Percentiles rank a stretch among this genome's conserved stretches.
Evolutionary conservation across 2,113 vertebrate genomes (phyloP).

Genomic region (Xerus inauris): DNA sequence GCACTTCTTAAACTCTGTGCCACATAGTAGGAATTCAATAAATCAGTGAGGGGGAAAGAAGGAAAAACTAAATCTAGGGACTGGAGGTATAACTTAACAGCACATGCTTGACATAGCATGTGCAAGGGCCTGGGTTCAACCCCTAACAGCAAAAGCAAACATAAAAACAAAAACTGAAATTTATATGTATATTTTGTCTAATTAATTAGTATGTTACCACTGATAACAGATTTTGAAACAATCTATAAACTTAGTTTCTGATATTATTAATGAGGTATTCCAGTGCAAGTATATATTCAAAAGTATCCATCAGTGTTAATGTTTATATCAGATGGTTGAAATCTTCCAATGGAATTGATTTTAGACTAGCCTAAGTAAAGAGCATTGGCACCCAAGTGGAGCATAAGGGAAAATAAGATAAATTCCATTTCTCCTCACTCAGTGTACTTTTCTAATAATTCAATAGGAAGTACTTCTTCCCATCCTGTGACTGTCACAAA

Average conservation of each 20-base stretch:
- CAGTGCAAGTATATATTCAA: neutral
- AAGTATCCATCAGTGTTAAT: neutral
- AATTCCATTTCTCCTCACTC: conserved; percentile 49
- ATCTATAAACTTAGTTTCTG: neutral
- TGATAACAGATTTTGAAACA: neutral
- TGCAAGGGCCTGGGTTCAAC: neutral
- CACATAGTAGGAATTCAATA: neutral
- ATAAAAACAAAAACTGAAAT: neutral
- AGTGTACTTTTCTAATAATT: conserved; percentile 67
- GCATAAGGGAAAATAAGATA: conserved; percentile 5
- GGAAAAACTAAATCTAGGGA: neutral
- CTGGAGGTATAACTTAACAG: neutral
- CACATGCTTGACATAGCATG: neutral
- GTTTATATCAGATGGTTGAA: neutral
- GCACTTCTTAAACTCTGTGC: neutral
- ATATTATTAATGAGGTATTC: neutral
- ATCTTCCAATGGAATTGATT: conserved; percentile 6
- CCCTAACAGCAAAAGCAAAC: too few species aligned
- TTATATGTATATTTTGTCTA: neutral
- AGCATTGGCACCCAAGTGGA: neutral
- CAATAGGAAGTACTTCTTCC: conserved; percentile 70
- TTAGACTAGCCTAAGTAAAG: neutral
- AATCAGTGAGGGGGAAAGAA: neutral
- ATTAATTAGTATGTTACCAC: neutral
- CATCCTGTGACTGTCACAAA: conserved; percentile 59